A percentile compares a stretch with the other conserved stretches of the same genome.
These are phyloP conservation scores for Pachypeltis micranthus DNA, from an alignment of 1,140 invertebrate genomes.

Conservation along the genomic window DNA sequence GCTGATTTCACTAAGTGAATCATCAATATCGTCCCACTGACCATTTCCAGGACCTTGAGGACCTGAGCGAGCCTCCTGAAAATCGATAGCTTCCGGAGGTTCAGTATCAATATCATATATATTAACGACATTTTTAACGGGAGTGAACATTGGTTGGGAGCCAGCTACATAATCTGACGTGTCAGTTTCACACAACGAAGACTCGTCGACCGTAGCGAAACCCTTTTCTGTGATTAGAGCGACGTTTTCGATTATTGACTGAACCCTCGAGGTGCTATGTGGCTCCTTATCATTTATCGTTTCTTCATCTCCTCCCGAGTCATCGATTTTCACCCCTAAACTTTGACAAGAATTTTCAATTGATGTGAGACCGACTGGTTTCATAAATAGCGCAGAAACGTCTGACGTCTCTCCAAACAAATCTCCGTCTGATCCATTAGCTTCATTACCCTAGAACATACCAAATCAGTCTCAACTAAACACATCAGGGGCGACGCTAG, in stretches of 20 bases:
- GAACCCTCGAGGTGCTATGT: background rate
- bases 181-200: background rate
- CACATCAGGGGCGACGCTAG: too few relatives aligned
- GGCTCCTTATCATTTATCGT: background rate
- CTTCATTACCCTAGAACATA: background rate
- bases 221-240: background rate
- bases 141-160: background rate
- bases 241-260: too few relatives aligned
- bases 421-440: background rate
- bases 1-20: background rate
- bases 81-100: background rate
- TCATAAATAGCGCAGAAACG: background rate
- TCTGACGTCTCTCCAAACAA: background rate
- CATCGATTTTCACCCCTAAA: too few relatives aligned
- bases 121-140: background rate
- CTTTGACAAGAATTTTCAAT: too few relatives aligned
- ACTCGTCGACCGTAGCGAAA: background rate
- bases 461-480: too few relatives aligned
- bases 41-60: background rate
- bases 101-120: background rate
- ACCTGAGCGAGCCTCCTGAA: background rate
- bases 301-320: too few relatives aligned
- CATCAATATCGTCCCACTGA: background rate
- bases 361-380: too few relatives aligned
- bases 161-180: background rate